These are phyloP conservation scores for Heliconius erato DNA, from an alignment of 2,888 invertebrate species.

Conservation along the genomic window DNA sequence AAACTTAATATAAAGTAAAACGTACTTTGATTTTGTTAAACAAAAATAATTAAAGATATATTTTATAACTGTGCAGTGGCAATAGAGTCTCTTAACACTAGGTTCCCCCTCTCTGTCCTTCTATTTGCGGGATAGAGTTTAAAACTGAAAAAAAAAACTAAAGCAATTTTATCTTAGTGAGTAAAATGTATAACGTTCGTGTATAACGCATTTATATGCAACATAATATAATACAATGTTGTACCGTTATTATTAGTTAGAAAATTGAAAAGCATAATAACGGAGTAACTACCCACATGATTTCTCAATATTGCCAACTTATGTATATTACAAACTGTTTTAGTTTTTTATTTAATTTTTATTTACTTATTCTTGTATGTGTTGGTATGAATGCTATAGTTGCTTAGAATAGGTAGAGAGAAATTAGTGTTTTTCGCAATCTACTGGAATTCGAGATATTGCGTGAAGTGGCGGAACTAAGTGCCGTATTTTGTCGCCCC, in stretches of 20 bases:
- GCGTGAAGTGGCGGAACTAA: too few species aligned
- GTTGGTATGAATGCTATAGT: neutral
- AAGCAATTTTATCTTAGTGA: neutral
- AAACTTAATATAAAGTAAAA: too few species aligned
- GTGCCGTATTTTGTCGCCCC: too few species aligned
- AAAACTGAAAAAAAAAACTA: too few species aligned
- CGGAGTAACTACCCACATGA: neutral
- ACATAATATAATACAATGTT: constrained; percentile 5
- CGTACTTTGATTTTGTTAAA: too few species aligned
- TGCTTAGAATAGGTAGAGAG: neutral
- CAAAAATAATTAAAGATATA: too few species aligned
- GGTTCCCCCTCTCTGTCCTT: too few species aligned
- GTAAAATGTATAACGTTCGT: neutral
- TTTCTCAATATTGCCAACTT: constrained; percentile 4
- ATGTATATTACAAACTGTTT: neutral
- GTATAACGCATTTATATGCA: neutral
- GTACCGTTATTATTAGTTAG: neutral
- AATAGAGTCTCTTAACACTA: too few species aligned
- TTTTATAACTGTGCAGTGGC: too few species aligned
- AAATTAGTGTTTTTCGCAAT: neutral
- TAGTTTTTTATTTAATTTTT: neutral
- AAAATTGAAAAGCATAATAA: constrained; percentile 8
- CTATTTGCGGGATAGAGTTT: too few species aligned
- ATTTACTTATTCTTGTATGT: neutral
- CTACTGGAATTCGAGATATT: too few species aligned